Percentiles rank a stretch among this genome's conserved stretches.
Evolutionary conservation across 1,140 invertebrate genomes (phyloP).

Genomic region (Mactra quadrangularis): DNA sequence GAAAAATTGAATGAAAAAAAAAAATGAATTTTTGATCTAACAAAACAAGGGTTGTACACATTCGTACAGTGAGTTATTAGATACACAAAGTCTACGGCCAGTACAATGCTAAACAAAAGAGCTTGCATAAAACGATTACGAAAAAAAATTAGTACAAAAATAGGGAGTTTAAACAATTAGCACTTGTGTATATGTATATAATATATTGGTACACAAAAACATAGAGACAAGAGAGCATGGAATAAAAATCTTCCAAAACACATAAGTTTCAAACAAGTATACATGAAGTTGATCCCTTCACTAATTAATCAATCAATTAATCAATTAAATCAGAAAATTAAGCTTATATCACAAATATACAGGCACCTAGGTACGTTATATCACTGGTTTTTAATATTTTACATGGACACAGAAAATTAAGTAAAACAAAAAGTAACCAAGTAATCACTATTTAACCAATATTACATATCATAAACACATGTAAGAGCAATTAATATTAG

Average conservation of each 20-base stretch:
- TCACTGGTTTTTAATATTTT: conserved; percentile 18
- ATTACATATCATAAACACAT: no score
- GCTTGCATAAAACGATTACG: conserved; percentile 13
- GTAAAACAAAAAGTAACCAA: no score
- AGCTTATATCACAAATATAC: conserved; percentile 49
- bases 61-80: no score
- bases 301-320: conserved; percentile 8
- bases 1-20: no score
- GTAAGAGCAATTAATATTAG: no score
- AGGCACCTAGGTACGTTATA: conserved; percentile 46
- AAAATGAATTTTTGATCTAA: no score
- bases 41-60: no score
- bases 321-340: no score
- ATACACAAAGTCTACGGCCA: no score
- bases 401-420: conserved; percentile 15
- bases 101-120: not conserved
- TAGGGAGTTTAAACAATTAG: conserved; percentile 30
- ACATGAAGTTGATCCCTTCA: conserved; percentile 36
- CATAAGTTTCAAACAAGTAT: conserved; percentile 2
- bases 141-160: conserved; percentile 30
- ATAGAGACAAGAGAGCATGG: no score
- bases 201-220: not conserved
- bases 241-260: conserved; percentile 32
- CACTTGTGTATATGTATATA: conserved; percentile 13
- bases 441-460: no score